Conservation (phyloP, 2,888 invertebrate species). For the Eucera pruinosa region DNA sequence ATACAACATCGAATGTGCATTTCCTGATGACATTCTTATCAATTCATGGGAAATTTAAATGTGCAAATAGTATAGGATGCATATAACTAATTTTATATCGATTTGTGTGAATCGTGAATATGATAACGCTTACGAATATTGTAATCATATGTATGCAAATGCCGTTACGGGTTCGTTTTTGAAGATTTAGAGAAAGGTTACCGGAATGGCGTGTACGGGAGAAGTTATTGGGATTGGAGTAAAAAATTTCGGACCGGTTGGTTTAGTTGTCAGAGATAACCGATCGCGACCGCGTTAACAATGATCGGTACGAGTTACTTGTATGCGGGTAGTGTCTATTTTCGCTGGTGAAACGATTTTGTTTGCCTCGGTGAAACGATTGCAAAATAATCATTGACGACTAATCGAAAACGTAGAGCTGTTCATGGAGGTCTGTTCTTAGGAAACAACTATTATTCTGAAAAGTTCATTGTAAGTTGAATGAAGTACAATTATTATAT, state of each 20-base stretch:
- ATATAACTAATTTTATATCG: no score
- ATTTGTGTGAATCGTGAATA: no score
- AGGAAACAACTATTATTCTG: no score
- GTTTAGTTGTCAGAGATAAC: slow-evolving; percentile 44
- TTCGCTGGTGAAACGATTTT: slow-evolving; percentile 8
- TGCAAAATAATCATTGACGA: slow-evolving; percentile 1
- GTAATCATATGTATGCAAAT: no score
- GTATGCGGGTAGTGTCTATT: slow-evolving; percentile 17
- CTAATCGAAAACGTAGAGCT: neutral
- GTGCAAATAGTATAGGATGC: no score
- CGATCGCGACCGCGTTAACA: slow-evolving; percentile 36
- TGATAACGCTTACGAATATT: no score
- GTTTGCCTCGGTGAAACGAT: neutral
- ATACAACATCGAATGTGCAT: no score
- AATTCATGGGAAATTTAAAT: no score
- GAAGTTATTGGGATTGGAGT: slow-evolving; percentile 23
- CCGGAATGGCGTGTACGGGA: slow-evolving; percentile 44
- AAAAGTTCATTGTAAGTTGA: no score
- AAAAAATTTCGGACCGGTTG: slow-evolving; percentile 53
- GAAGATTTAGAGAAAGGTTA: slow-evolving; percentile 27
- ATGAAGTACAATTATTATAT: no score
- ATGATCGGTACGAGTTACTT: slow-evolving; percentile 25
- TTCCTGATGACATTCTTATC: no score
- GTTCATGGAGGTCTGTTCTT: neutral
- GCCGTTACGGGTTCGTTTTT: slow-evolving; percentile 1